Evolutionary conservation across 1,140 invertebrate genomes (phyloP), one percentile per base, ranked within the genome.

Genomic region (Coptotermes formosanus): DNA sequence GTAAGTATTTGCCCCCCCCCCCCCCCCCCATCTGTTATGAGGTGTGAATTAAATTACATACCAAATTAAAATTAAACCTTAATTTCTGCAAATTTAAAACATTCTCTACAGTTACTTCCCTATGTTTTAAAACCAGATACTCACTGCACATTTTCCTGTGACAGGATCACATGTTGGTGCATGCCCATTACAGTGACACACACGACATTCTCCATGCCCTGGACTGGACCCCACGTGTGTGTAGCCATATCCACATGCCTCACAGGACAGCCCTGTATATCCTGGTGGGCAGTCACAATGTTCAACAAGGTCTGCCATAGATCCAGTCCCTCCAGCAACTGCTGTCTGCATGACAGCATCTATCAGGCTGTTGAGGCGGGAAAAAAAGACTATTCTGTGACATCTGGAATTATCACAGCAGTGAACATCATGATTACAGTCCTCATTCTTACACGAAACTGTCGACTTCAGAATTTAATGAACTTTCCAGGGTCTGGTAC

Each of bases 151-250:
- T 88, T 95, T 93, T 23, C 96, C 96, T 85, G 94, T 94, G 89
- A 93, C 92, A 9, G 95, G 92, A 89, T 98, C 95, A 89, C 98
- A 99, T 1, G 94, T 93, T n/a, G 92, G 91, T 0, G 97, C 95
- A 91, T 99, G 98, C 4, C 95, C 95, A 90, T 98, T 96, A 90
- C 98, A 99, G 86, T 97, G 94, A 89, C 98, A 99, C 88, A 95
- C 95, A 48, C 95, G 92, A 90, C 98, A 99, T 87, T 94, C 85
- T 44, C 88, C 88, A 85, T 92, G 89, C 86, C 91, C 87, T 59
- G 91, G 87, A 32, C 93, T 90, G n/a, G 92, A 93, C 85, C 94
- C 91, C 23, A 96, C 93, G 86, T 96, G 93, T 32, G 96, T 94
- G 90, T 97, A 98, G 6, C 97, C 97, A 92, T 96, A 96, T 85